Base-by-base conservation (phyloP, 2,888 invertebrate species). In the Caenorhabditis auriculariae region DNA sequence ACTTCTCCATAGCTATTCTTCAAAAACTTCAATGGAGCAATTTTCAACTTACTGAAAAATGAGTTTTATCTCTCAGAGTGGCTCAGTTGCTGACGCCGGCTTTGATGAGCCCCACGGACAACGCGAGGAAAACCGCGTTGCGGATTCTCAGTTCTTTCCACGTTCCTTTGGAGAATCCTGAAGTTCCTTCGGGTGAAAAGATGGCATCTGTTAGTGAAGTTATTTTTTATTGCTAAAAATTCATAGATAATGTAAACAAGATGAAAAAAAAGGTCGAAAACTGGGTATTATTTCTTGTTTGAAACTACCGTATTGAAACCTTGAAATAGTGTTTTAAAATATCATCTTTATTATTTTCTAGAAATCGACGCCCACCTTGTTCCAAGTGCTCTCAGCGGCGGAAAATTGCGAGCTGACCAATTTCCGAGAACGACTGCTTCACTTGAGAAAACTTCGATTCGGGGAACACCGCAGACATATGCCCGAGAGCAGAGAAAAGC, bases 381-480 rank as follows among this genome's bases (percentile, higher is more conserved):
- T 72, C 58, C 50, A 60, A 17, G 50, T 74, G 27, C 49, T 77
- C 15, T 75, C 82, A 52, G 83, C 86, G 49, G 88, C 90, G 0
- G 92, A 93, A 83, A 86, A 85, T 23, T 87, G 88, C 41, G 85
- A 86, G 19, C 87, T 94, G 3, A 88, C 89, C 69, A 89, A 88
- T 26, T 93, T 91, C 81, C 86, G 93, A 60, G 87, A 89, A 37
- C 89, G 90, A 81, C 82, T 93, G 35, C 85, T 89, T 55, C 89
- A 77, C 85, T 54, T 72, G 3, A 58, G 72, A 27, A 72, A 70
- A 29, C 59, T 72, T 7, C 41, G 58, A 7, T 48, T 48, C 43
- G 69, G 66, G 15, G 35, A 51, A 19, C 72, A 70, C 43, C 44
- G 48, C n/a, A 49, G 55, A n/a, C 59, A 54, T 38, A 50, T 68